A percentile compares a stretch with the other conserved stretches of the same genome.
Conservation (phyloP, 2,888 invertebrate genomes). For the Drosophila niveifrons region DNA sequence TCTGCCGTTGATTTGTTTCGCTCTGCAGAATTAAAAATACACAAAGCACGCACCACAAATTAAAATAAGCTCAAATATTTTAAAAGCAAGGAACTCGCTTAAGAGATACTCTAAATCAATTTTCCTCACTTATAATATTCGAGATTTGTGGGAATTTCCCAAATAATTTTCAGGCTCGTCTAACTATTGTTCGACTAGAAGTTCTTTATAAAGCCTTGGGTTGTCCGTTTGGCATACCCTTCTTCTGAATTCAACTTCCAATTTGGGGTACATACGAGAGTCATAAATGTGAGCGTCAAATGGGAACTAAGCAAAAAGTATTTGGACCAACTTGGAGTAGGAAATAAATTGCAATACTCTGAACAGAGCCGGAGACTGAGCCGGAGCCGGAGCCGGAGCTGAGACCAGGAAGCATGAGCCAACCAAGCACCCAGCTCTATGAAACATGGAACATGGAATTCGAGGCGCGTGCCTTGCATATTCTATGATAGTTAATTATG, state of each 20-base stretch:
- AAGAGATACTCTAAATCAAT: background rate
- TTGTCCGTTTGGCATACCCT: background rate
- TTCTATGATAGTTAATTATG: conserved; percentile 80
- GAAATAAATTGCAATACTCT: conserved; percentile 52
- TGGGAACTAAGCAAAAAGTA: conserved; percentile 14
- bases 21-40: conserved; percentile 51
- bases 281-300: conserved; percentile 52
- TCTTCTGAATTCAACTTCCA: background rate
- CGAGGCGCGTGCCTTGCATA: conserved; percentile 68
- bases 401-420: conserved; percentile 2
- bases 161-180: background rate
- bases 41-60: conserved; percentile 71
- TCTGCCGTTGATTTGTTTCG: background rate
- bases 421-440: conserved; percentile 4
- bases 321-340: conserved; percentile 22
- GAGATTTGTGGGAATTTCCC: too few relatives aligned
- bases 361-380: background rate
- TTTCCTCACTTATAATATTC: background rate
- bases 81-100: too few relatives aligned
- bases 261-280: background rate
- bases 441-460: conserved; percentile 43
- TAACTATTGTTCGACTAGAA: background rate
- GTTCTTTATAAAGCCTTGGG: background rate
- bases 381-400: background rate
- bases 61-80: conserved; percentile 51